A percentile compares a stretch with the other conserved stretches of the same genome.
Conservation (phyloP, 2,113 vertebrate species). For the Acanthisitta chloris region DNA sequence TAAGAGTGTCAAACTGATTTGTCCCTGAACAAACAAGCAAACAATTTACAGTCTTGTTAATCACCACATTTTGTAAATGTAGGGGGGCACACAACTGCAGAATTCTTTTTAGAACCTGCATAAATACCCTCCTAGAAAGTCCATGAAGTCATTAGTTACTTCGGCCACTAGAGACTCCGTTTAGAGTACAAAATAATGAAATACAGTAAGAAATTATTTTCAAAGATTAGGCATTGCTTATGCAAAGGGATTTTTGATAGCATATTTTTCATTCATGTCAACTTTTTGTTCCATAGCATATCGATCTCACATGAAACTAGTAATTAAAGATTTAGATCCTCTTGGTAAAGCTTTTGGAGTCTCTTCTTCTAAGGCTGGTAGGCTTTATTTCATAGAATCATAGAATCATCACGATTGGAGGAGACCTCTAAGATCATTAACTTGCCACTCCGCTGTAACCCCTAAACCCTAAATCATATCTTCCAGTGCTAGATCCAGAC, state of each 20-base stretch:
- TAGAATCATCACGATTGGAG: too few relatives aligned
- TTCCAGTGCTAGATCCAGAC: too few relatives aligned
- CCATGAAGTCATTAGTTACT: not conserved
- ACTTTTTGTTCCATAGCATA: not conserved
- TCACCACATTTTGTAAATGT: not conserved
- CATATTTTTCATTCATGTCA: not conserved
- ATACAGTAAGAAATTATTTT: not conserved
- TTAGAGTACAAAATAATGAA: not conserved
- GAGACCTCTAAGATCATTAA: too few relatives aligned
- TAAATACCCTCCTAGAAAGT: not conserved
- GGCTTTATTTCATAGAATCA: too few relatives aligned
- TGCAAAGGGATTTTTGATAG: not conserved
- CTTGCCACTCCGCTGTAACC: too few relatives aligned
- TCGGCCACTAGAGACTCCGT: not conserved
- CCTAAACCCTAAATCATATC: too few relatives aligned
- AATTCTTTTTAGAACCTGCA: not conserved
- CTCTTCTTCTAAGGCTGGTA: not conserved
- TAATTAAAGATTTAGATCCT: not conserved
- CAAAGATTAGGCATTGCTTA: not conserved
- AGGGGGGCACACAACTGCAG: not conserved
- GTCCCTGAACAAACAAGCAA: not conserved
- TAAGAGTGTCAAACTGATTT: not conserved
- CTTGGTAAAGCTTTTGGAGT: not conserved
- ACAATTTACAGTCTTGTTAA: not conserved
- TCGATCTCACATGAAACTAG: not conserved